Evolutionary conservation across 2,797 vertebrate species (phyloP).

Genomic region (Loriculus beryllinus): DNA sequence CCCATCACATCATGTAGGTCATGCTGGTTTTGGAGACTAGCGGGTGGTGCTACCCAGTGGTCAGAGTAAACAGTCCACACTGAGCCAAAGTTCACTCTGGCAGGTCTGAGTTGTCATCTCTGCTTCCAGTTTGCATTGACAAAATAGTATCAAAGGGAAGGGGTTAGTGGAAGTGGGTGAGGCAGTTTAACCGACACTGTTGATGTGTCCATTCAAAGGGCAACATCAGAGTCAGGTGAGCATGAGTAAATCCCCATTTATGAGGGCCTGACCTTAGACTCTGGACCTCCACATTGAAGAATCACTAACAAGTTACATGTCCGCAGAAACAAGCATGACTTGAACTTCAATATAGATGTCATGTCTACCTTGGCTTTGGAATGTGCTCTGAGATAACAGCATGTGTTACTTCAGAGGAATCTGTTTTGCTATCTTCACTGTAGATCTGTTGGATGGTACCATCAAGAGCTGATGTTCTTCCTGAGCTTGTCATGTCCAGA

Average conservation of each 20-base stretch:
- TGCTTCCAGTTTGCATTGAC: constrained; percentile 29
- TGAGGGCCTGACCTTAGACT: constrained; percentile 52
- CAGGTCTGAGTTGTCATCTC: constrained; percentile 33
- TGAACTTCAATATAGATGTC: neutral
- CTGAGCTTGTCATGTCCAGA: neutral
- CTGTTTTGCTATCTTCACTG: neutral
- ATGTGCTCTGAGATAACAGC: neutral
- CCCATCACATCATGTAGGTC: constrained; percentile 1
- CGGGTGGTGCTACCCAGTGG: neutral
- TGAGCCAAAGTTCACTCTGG: constrained; percentile 56
- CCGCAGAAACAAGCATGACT: neutral
- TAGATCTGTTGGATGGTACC: neutral
- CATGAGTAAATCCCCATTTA: constrained; percentile 44
- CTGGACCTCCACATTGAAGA: constrained; percentile 9
- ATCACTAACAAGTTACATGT: neutral
- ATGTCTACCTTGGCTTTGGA: neutral
- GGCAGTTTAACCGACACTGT: neutral
- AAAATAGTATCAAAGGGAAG: neutral
- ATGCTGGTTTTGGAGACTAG: constrained; percentile 51
- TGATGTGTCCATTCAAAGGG: constrained; percentile 68
- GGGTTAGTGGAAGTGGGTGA: neutral
- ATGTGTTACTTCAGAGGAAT: neutral
- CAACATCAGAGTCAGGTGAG: constrained; percentile 28
- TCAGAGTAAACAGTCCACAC: constrained; percentile 23
- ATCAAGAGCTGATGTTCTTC: neutral